Evolutionary conservation across 2,888 invertebrate genomes (phyloP).

Genomic region (Phaonia tiefii): DNA sequence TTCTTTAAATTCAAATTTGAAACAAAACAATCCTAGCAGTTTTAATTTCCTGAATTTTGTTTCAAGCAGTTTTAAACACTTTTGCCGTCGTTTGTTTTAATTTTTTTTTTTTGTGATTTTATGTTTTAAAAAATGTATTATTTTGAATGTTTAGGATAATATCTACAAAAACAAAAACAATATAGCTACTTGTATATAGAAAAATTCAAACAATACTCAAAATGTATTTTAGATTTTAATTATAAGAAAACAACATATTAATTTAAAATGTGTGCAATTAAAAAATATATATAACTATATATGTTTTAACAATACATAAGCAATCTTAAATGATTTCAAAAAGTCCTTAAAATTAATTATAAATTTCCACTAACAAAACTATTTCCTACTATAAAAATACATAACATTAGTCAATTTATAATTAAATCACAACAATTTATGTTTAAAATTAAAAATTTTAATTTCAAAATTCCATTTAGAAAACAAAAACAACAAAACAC

Average conservation of each 20-base stretch:
- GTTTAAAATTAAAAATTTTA: not conserved
- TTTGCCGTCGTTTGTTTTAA: constrained; percentile 4
- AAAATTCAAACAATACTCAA: constrained; percentile 59
- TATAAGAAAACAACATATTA: constrained; percentile 37
- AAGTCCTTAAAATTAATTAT: too few relatives aligned
- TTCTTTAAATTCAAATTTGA: too few relatives aligned
- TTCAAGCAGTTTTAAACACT: not conserved
- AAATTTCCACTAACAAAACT: constrained; percentile 51
- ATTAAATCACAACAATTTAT: too few relatives aligned
- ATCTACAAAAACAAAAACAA: too few relatives aligned
- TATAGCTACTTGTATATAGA: constrained; percentile 50
- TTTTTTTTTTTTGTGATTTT: constrained; percentile 60
- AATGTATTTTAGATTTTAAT: constrained; percentile 39
- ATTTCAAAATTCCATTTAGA: constrained; percentile 7
- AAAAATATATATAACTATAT: not conserved
- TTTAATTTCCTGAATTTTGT: not conserved
- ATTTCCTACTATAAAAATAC: constrained; percentile 2
- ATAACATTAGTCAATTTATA: too few relatives aligned
- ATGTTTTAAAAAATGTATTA: constrained; percentile 53
- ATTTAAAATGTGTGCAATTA: constrained; percentile 69
- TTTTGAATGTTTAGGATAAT: constrained; percentile 37
- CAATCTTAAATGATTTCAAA: constrained; percentile 6
- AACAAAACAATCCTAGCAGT: too few relatives aligned
- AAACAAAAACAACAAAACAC: constrained; percentile 62
- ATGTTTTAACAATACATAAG: constrained; percentile 32